Percentiles rank a stretch among this genome's conserved stretches.
These are phyloP conservation scores for Archaeoteleia sp. DNA, from an alignment of 2,888 invertebrate species.

Conservation along the genomic window DNA sequence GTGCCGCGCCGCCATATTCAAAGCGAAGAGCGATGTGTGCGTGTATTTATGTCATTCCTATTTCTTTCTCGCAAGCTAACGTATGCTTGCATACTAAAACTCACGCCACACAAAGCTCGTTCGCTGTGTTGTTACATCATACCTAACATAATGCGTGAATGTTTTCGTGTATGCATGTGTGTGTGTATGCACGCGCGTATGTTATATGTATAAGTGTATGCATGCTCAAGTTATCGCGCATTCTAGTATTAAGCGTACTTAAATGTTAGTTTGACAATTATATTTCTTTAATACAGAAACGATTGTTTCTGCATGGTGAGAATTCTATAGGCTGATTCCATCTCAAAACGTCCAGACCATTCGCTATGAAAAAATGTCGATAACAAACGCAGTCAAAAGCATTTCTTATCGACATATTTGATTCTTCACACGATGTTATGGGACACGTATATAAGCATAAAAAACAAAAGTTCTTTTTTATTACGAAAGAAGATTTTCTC, in stretches of 20 bases:
- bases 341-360: too few relatives aligned
- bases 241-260: conserved; percentile 8
- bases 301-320: background rate
- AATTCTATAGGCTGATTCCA: background rate
- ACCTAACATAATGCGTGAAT: conserved; percentile 64
- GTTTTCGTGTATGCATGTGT: conserved; percentile 47
- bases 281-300: background rate
- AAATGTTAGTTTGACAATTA: background rate
- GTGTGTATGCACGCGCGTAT: conserved; percentile 45
- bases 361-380: too few relatives aligned
- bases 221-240: conserved; percentile 16
- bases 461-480: too few relatives aligned
- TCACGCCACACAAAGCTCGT: conserved; percentile 61
- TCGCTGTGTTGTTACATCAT: conserved; percentile 67
- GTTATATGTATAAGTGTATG: conserved; percentile 11
- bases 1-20: conserved; percentile 16
- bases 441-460: too few relatives aligned
- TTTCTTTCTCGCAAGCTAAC: too few relatives aligned
- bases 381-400: too few relatives aligned
- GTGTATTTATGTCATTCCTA: conserved; percentile 12
- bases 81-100: conserved; percentile 55
- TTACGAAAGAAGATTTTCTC: too few relatives aligned
- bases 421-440: too few relatives aligned
- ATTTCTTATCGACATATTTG: too few relatives aligned
- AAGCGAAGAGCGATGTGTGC: conserved; percentile 28